Conservation (phyloP, 2,888 invertebrate genomes). For the Athrips mouffetella region DNA sequence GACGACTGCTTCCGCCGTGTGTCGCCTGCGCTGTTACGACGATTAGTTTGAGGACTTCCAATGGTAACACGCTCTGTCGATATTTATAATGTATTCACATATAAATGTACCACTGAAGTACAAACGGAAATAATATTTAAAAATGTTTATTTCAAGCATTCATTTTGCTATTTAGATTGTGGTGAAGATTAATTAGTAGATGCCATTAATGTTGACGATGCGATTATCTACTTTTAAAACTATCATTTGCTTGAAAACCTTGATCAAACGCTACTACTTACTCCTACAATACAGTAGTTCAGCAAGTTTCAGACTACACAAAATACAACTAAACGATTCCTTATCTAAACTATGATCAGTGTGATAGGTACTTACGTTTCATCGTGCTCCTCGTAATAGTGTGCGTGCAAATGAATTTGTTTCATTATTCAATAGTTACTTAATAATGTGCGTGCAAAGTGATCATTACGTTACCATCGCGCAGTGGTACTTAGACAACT, state of each 20-base stretch:
- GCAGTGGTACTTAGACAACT: neutral
- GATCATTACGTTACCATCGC: conserved; percentile 25
- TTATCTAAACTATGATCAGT: neutral
- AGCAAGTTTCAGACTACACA: no score
- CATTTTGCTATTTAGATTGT: neutral
- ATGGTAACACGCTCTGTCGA: conserved; percentile 18
- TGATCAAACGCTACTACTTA: no score
- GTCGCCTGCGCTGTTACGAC: conserved; percentile 42
- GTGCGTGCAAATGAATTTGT: conserved; percentile 46
- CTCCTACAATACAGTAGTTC: no score
- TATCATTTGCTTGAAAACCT: no score
- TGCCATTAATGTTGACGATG: no score
- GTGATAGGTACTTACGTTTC: conserved; percentile 37
- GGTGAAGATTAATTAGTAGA: no score
- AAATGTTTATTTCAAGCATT: neutral
- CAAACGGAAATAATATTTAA: neutral
- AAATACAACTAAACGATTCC: neutral
- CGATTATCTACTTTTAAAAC: neutral
- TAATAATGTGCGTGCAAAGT: conserved; percentile 37
- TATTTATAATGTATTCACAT: conserved; percentile 17
- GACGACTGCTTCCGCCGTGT: conserved; percentile 69
- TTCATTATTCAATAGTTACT: conserved; percentile 41
- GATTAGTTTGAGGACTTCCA: conserved; percentile 36
- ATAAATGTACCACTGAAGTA: conserved; percentile 20
- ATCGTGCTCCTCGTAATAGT: conserved; percentile 29